Evolutionary conservation across 2,797 vertebrate genomes (phyloP), one percentile per base, ranked within the genome.

Genomic region (Acrocephalus scirpaceus): DNA sequence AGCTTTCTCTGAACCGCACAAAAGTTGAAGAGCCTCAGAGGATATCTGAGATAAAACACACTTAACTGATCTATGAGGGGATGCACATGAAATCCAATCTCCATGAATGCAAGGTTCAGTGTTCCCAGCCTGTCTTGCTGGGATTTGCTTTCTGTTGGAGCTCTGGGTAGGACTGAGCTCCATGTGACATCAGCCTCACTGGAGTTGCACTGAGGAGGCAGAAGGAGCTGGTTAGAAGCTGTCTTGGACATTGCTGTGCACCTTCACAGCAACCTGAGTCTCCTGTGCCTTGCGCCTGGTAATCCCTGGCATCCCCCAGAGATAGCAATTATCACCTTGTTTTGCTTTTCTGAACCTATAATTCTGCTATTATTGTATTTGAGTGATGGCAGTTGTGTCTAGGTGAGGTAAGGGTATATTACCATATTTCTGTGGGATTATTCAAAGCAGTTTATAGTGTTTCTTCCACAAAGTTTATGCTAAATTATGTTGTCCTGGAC

Each of bases 121-220:
- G 27, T 11, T 38, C 38, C 38, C 38, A 13, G 51, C 36, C n/a
- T 32, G 29, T 29, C 21, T 17, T 38, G 34, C 30, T 29, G 4
- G 34, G 22, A 9, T 36, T 67, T 44, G 10, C 10, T 44, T 20
- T 53, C 32, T 17, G 1, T 11, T 58, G 51, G 56, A 71, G 44
- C 47, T 76, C 48, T 36, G 56, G 13, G 36, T 27, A 36, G 78
- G 65, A 15, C 62, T 34, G 77, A 65, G 70, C 53, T 54, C 61
- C 0, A 0, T 6, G 65, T 20, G 29, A 2, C 44, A 8, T 16
- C 60, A n/a, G 18, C 71, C 32, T 50, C 26, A 0, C 44, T 29
- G 15, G 23, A 4, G 32, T 5, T 65, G 61, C 5, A 0, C 32
- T 61, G 79, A 13, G 42, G 20, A 48, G 44, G 44, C 1, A 3